Evolutionary conservation across 2,113 vertebrate species (phyloP).

Genomic region (Phyllostomus discolor): DNA sequence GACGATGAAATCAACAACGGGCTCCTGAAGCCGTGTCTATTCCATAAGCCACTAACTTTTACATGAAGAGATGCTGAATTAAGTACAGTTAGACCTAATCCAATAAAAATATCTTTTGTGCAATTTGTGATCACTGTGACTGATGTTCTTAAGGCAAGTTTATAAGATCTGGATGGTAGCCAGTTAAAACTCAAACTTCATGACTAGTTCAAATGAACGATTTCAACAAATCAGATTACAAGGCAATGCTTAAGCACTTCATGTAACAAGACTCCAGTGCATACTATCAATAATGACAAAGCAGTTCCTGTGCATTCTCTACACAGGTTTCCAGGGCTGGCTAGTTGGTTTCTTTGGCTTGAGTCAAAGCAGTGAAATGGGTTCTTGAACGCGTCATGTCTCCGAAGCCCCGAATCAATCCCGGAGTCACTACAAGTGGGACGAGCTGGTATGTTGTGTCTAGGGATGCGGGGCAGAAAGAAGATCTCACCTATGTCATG

Average conservation of each 20-base stretch:
- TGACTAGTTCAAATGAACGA: not conserved
- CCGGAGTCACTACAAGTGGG: not conserved
- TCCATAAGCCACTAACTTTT: not conserved
- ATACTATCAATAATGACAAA: not conserved
- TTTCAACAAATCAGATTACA: not conserved
- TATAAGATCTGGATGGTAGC: not conserved
- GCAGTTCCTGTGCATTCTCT: not conserved
- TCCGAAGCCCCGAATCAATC: not conserved
- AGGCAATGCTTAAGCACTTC: not conserved
- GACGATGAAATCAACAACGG: not conserved
- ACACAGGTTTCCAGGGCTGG: not conserved
- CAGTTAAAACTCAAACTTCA: not conserved
- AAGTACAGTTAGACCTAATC: not conserved
- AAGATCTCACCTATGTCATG: not conserved
- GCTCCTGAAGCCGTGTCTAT: not conserved
- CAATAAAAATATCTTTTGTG: not conserved
- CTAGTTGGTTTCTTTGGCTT: not conserved
- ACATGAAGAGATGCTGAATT: not conserved
- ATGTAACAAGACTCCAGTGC: not conserved
- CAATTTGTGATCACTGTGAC: not conserved
- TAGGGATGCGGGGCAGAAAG: not conserved
- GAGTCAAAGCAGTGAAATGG: not conserved
- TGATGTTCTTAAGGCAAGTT: not conserved
- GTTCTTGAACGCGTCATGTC: not conserved
- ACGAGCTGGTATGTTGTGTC: not conserved